phyloP scores from a whole-genome alignment of 2,888 invertebrate species.

The Synergus umbraculus region DNA sequence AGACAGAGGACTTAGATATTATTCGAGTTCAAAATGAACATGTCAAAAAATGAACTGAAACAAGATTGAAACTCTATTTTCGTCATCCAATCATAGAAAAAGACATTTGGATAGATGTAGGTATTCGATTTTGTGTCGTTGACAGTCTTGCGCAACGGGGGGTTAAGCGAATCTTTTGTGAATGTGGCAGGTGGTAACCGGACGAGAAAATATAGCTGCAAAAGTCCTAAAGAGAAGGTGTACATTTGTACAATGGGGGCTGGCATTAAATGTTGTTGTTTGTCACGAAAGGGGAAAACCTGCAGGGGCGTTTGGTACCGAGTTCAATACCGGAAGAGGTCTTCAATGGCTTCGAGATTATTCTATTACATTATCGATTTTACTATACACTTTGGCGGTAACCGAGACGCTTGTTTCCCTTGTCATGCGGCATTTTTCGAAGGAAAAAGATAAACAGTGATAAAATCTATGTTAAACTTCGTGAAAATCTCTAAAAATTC shows the following conservation, averaged over 20 bases:
- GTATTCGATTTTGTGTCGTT: conserved; percentile 38
- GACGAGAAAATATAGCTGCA: conserved; percentile 26
- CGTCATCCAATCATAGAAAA: not conserved
- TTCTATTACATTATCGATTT: conserved; percentile 71
- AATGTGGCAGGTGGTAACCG: conserved; percentile 42
- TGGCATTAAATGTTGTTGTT: conserved; percentile 33
- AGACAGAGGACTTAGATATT: no score
- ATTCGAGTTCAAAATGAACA: no score
- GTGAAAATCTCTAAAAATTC: no score
- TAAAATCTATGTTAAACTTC: no score
- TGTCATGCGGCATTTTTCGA: conserved; percentile 9
- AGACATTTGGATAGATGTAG: not conserved
- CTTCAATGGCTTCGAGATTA: conserved; percentile 72
- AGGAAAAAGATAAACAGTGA: not conserved
- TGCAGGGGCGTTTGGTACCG: conserved; percentile 41
- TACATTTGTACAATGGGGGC: conserved; percentile 24
- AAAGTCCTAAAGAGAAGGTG: conserved; percentile 37
- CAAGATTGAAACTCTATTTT: no score
- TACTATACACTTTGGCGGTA: conserved; percentile 42
- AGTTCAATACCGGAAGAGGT: conserved; percentile 60
- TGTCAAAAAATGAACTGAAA: no score
- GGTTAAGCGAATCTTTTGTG: conserved; percentile 38
- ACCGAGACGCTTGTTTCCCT: conserved; percentile 21
- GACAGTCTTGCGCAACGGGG: not conserved
- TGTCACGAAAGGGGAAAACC: conserved; percentile 43